Base-by-base conservation (phyloP, 2,797 vertebrate genomes). In the Nyctalus aviator region DNA sequence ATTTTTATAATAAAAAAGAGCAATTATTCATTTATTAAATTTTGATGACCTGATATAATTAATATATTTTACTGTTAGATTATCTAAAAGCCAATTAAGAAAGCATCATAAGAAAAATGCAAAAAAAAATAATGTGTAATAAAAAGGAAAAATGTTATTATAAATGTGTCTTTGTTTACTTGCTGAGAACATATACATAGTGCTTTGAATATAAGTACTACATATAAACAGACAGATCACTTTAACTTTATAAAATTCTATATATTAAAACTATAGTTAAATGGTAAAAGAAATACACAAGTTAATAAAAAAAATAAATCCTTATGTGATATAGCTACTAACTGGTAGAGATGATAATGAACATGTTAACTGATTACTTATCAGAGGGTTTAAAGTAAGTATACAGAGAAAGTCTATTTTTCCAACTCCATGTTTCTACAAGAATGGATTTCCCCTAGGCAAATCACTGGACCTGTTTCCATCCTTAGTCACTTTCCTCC, bases 1-100 rank as follows among this genome's bases (percentile, higher is more conserved):
- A 88, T 91, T 96, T 96, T 96, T 90, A 82, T 20, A 37, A 92
- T 57, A 89, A 69, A 94, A 94, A 72, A 76, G 5, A 92, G 32
- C 9, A 77, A 84, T 64, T 78, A 89, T 53, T 93, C 91, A 73
- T 44, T 93, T 92, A 50, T 25, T 20, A 83, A 83, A 32, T 82
- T 95, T 86, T 76, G 12, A 72, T 72, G 69, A 44, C 69, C 37
- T 93, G 27, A 35, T 15, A 84, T 92, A 90, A 84, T 96, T 92
- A 82, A 17, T 62, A 7, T 35, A 68, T 32, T 35, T 20, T 32
- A 35, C 66, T 68, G 41, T 72, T 50, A 92, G n/a, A 17, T 59
- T 25, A 90, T 68, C 53, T 71, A 94, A 94, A 84, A 59, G n/a
- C 17, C 81, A 94, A 84, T 84, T 79, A 93, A 84, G 66, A 89